These are phyloP conservation scores for Morpho deidamia DNA, from an alignment of 2,888 invertebrate genomes.

Conservation along the genomic window DNA sequence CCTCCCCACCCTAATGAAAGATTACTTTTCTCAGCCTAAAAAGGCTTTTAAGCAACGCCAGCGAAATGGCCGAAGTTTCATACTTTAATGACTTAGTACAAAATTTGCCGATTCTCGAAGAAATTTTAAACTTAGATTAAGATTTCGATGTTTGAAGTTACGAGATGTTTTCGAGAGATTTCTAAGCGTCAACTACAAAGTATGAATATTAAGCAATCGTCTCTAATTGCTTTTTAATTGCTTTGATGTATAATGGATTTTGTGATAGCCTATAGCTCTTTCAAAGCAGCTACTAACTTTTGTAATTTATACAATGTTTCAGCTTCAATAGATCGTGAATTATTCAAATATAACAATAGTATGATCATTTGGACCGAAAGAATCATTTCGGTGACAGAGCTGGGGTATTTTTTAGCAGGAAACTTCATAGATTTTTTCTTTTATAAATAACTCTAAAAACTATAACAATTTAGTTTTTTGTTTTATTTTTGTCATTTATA, in stretches of 20 bases:
- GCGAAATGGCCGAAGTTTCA: constrained; percentile 77
- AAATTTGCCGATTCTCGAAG: constrained; percentile 75
- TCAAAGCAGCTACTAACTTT: constrained; percentile 2
- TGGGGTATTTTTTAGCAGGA: background rate
- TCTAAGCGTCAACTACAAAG: constrained; percentile 52
- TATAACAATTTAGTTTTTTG: no score
- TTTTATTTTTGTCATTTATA: no score
- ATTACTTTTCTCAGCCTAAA: constrained; percentile 77
- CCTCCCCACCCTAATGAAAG: constrained; percentile 75
- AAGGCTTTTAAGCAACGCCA: constrained; percentile 78
- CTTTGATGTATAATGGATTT: constrained; percentile 53
- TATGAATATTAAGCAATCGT: constrained; percentile 70
- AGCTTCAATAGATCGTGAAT: constrained; percentile 10
- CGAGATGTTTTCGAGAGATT: constrained; percentile 65
- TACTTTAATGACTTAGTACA: constrained; percentile 79
- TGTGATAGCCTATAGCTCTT: constrained; percentile 19
- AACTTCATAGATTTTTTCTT: no score
- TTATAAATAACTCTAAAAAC: no score
- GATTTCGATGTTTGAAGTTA: constrained; percentile 72
- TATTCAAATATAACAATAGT: constrained; percentile 4
- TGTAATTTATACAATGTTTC: constrained; percentile 8
- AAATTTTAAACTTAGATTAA: constrained; percentile 79
- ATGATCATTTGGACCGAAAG: background rate
- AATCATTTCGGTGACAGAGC: background rate
- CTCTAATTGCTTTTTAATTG: constrained; percentile 75